Conservation (phyloP, 2,113 vertebrate genomes). For the Garra rufa region DNA sequence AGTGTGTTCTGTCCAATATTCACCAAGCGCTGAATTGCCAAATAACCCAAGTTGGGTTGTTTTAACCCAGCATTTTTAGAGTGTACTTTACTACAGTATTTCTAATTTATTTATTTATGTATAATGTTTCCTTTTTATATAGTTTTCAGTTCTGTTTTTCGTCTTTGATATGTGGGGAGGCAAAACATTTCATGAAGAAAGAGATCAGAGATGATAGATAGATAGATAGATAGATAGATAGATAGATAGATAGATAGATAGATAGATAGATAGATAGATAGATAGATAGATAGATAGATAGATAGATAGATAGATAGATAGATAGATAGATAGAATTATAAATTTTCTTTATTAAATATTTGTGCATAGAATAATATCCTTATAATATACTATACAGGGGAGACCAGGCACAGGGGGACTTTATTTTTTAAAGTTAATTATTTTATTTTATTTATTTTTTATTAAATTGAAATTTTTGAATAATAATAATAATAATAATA, state of each 20-base stretch:
- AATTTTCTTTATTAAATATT: not conserved
- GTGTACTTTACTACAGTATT: not conserved
- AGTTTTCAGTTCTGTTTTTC: not conserved
- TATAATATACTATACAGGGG: not conserved
- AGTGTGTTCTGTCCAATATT: no score
- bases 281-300: no score
- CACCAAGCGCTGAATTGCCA: no score
- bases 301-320: no score
- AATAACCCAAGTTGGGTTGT: no score
- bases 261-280: no score
- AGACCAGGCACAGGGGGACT: not conserved
- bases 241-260: no score
- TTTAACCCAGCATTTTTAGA: no score
- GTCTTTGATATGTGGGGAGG: not conserved
- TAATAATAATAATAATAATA: not conserved
- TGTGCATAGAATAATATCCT: not conserved
- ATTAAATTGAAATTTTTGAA: not conserved
- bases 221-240: not conserved
- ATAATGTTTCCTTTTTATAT: not conserved
- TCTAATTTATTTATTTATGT: not conserved
- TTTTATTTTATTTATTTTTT: not conserved
- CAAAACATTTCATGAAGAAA: not conserved
- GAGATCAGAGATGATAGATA: not conserved
- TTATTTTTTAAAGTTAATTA: not conserved
- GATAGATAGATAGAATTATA: no score